Percentiles rank a stretch among this genome's conserved stretches.
Evolutionary conservation across 2,888 invertebrate genomes (phyloP).

Genomic region (Vanessa cardui): DNA sequence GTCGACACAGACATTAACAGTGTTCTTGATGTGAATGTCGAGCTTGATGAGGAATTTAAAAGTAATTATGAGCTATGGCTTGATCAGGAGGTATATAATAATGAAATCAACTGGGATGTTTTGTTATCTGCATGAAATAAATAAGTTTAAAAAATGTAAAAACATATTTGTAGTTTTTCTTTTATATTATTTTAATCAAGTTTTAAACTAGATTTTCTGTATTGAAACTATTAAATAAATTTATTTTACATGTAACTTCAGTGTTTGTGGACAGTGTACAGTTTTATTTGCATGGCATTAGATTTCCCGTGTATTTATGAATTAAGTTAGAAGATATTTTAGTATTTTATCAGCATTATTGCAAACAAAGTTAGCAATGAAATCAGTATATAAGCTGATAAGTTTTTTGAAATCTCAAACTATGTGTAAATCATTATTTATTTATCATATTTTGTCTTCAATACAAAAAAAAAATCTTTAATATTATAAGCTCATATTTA

Average conservation of each 20-base stretch:
- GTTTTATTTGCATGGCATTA: conserved; percentile 9
- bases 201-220: conserved; percentile 20
- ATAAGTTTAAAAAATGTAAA: conserved; percentile 13
- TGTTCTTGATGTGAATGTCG: conserved; percentile 89
- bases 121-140: conserved; percentile 34
- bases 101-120: conserved; percentile 68
- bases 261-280: conserved; percentile 17
- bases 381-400: too few species aligned
- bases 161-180: conserved; percentile 19
- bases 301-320: not conserved
- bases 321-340: not conserved
- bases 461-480: too few species aligned
- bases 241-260: conserved; percentile 12
- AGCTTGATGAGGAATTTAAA: conserved; percentile 96
- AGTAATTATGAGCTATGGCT: conserved; percentile 97
- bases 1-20: conserved; percentile 92
- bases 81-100: conserved; percentile 97
- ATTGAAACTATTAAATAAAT: conserved; percentile 3
- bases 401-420: too few species aligned
- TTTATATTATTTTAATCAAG: conserved; percentile 27
- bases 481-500: too few species aligned
- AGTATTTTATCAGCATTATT: not conserved
- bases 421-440: too few species aligned
- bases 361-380: too few species aligned
- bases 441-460: too few species aligned